Evolutionary conservation across 2,113 vertebrate species (phyloP).

Genomic region (Hippocampus mohnikei): DNA sequence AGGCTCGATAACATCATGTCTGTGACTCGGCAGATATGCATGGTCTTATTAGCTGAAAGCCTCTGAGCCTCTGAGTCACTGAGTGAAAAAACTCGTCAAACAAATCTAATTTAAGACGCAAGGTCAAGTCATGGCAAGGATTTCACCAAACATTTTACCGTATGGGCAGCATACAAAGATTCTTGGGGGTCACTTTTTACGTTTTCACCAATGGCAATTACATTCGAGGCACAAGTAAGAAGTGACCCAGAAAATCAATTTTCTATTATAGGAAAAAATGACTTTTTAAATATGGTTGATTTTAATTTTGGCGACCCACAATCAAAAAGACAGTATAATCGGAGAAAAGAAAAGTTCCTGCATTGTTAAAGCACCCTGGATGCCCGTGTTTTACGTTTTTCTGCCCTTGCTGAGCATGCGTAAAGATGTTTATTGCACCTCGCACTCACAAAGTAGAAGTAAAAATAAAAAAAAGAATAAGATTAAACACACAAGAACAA

Average conservation of each 20-base stretch:
- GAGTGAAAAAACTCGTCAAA: constrained; percentile 30
- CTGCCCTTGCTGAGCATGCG: too few species aligned
- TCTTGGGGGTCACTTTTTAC: not conserved
- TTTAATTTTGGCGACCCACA: too few species aligned
- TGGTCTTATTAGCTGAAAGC: constrained; percentile 47
- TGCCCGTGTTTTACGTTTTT: too few species aligned
- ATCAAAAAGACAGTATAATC: too few species aligned
- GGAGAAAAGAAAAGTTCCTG: too few species aligned
- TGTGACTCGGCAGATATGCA: constrained; percentile 35
- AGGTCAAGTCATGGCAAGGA: constrained; percentile 16
- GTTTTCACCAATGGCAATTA: not conserved
- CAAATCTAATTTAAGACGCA: constrained; percentile 37
- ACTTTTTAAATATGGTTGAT: too few species aligned
- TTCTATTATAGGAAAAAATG: not conserved
- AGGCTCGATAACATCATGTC: constrained; percentile 29
- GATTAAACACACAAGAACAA: too few species aligned
- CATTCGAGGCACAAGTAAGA: not conserved
- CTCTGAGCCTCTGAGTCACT: constrained; percentile 37
- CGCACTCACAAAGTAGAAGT: too few species aligned
- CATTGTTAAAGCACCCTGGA: too few species aligned
- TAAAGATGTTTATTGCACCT: too few species aligned
- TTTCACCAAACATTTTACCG: not conserved
- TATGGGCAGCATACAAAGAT: too few species aligned
- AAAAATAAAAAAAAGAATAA: too few species aligned
- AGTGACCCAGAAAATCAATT: not conserved